A percentile compares a stretch with the other conserved stretches of the same genome.
phyloP scores from a whole-genome alignment of 2,797 vertebrate species.

The Anisognathus igniventris region DNA sequence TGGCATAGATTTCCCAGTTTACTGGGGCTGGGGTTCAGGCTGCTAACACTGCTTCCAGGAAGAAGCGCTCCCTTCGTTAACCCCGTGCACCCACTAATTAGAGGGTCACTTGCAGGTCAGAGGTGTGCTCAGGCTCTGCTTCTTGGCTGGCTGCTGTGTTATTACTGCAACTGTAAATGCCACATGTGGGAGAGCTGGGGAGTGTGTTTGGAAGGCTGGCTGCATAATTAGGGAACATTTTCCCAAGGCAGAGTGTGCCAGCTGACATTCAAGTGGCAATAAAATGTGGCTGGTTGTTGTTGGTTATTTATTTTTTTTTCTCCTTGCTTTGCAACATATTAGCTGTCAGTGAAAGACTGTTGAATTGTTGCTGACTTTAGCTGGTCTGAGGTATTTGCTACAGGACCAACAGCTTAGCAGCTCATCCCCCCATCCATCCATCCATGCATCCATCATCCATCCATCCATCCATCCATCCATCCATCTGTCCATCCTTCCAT shows the following conservation, averaged over 20 bases:
- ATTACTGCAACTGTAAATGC: conserved; percentile 70
- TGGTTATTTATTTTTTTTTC: background rate
- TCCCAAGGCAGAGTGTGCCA: conserved; percentile 57
- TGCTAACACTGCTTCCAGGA: background rate
- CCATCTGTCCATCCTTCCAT: too few relatives aligned
- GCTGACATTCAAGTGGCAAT: conserved; percentile 70
- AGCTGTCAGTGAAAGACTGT: background rate
- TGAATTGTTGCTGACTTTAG: background rate
- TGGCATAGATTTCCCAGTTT: conserved; percentile 69
- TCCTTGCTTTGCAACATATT: background rate
- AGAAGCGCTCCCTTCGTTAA: conserved; percentile 56
- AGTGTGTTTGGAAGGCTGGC: conserved; percentile 71
- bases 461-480: too few relatives aligned
- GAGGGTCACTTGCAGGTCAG: conserved; percentile 75
- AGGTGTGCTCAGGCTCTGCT: conserved; percentile 53
- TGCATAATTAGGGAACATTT: conserved; percentile 71
- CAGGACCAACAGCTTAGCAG: background rate
- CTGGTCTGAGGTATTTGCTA: background rate
- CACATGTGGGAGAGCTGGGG: conserved; percentile 44
- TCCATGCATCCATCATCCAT: background rate
- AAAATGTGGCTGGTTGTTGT: conserved; percentile 1
- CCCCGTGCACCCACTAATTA: conserved; percentile 70
- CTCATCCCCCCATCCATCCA: background rate
- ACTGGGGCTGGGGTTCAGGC: conserved; percentile 36
- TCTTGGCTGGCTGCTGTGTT: conserved; percentile 39